A percentile compares a stretch with the other conserved stretches of the same genome.
Evolutionary conservation across 2,888 invertebrate genomes (phyloP).

Genomic region (Netelia inedita): DNA sequence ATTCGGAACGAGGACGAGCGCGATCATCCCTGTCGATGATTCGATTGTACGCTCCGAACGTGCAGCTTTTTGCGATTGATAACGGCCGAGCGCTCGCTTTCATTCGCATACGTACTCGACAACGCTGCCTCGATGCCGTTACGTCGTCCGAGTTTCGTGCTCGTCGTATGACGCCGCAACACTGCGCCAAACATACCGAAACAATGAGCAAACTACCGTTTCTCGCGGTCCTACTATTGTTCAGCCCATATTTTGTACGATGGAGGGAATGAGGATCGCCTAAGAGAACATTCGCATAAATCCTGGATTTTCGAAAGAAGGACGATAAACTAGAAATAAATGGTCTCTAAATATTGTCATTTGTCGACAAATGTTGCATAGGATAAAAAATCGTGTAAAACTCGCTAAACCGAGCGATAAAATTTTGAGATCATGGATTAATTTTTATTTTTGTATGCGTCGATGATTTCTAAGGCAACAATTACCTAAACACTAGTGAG

Average conservation of each 20-base stretch:
- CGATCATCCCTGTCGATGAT: slow-evolving; percentile 28
- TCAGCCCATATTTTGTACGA: not conserved
- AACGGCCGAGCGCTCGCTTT: slow-evolving; percentile 47
- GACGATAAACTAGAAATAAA: no score
- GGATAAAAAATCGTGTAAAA: no score
- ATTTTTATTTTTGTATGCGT: no score
- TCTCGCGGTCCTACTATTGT: slow-evolving; percentile 16
- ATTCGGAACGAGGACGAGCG: not conserved
- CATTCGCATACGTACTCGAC: slow-evolving; percentile 16
- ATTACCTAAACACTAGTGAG: no score
- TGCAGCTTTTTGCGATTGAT: slow-evolving; percentile 52
- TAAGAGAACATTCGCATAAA: no score
- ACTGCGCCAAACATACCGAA: slow-evolving; percentile 32
- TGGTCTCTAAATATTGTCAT: no score
- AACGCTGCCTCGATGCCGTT: slow-evolving; percentile 21
- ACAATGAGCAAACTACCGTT: slow-evolving; percentile 47
- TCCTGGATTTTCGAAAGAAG: no score
- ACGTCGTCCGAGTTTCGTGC: slow-evolving; percentile 14
- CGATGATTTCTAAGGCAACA: no score
- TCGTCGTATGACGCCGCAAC: slow-evolving; percentile 9
- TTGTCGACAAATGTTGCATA: no score
- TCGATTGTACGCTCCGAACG: slow-evolving; percentile 38
- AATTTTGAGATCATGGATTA: no score
- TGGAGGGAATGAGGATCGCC: no score
- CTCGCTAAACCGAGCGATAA: no score